These are phyloP conservation scores for Mesorhabditis spiculigera DNA, from an alignment of 2,888 invertebrate species.

Conservation along the genomic window DNA sequence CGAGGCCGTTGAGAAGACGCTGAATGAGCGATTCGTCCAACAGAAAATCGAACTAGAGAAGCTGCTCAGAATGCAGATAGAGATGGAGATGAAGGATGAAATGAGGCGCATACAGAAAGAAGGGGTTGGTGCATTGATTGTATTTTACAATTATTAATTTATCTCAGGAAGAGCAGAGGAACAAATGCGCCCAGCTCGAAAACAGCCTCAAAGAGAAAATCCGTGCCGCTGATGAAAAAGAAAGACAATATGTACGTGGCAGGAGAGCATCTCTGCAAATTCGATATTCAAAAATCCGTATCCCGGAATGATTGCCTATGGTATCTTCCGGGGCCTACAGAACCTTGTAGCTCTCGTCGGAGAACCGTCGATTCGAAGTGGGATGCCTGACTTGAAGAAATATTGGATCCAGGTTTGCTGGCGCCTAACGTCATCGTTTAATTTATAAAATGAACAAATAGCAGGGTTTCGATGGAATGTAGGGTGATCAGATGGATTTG, in stretches of 20 bases:
- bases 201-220: conserved; percentile 39
- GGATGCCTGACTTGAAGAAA: too few species aligned
- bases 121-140: conserved; percentile 32
- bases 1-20: neutral
- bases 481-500: neutral
- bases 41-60: conserved; percentile 40
- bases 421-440: neutral
- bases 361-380: too few species aligned
- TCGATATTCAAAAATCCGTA: too few species aligned
- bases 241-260: conserved; percentile 48
- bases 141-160: conserved; percentile 11
- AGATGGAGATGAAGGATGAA: conserved; percentile 49
- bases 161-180: conserved; percentile 44
- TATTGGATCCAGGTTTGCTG: neutral
- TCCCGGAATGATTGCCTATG: too few species aligned
- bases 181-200: conserved; percentile 42
- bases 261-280: neutral
- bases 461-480: neutral
- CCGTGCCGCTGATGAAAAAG: conserved; percentile 41
- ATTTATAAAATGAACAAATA: too few species aligned
- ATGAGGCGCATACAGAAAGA: conserved; percentile 60
- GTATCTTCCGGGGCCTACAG: neutral
- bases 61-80: conserved; percentile 48
- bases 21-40: neutral
- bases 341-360: neutral